Evolutionary conservation across 2,113 vertebrate species (phyloP), one percentile per base, ranked within the genome.

Genomic region (Sinocyclocheilus maitianheensis): DNA sequence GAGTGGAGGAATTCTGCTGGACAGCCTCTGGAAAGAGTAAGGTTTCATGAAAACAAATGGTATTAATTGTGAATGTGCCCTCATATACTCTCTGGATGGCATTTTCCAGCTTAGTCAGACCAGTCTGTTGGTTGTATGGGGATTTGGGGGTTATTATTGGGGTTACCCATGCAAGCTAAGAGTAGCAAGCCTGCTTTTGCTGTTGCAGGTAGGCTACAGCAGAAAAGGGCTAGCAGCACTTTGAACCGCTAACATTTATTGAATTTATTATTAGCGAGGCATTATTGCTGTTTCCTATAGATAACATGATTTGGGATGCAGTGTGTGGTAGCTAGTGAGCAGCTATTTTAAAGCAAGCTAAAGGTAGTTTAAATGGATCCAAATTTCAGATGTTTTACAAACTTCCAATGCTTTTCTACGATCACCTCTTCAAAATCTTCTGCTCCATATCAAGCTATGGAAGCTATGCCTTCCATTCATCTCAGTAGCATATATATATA

Each of bases 181-280:
- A 37, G 30, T 37, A 40, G 16, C 67, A 20, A 37, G 3, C 6
- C 30, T 37, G 26, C 26, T 37, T 34, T 18, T 43, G 43, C 43
- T 46, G 43, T 30, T 62, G 82, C 53, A 46, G 43, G 43, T 10
- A 34, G 30, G 30, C 30, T 34, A 10, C 9, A 46, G 43, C 43
- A 46, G 43, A 43, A 43, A 43, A 76, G 85, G 89, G 79, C 85
- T 82, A 88, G 89, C 89, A 83, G 76, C 85, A 85, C 24, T 53
- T 77, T 26, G 6, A 65, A 26, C 24, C 24, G 16, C 43, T 43
- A 91, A 88, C 81, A 90, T 91, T 90, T 91, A 89, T 91, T 91
- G 90, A 1, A 53, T 88, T 93, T 88, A 84, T 93, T 89, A 81
- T 85, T 89, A 87, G 82, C 85, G 84, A 87, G 82, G 72, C 11